Evolutionary conservation across 2,797 vertebrate genomes (phyloP), one percentile per base, ranked within the genome.

Genomic region (Mus minutoides): DNA sequence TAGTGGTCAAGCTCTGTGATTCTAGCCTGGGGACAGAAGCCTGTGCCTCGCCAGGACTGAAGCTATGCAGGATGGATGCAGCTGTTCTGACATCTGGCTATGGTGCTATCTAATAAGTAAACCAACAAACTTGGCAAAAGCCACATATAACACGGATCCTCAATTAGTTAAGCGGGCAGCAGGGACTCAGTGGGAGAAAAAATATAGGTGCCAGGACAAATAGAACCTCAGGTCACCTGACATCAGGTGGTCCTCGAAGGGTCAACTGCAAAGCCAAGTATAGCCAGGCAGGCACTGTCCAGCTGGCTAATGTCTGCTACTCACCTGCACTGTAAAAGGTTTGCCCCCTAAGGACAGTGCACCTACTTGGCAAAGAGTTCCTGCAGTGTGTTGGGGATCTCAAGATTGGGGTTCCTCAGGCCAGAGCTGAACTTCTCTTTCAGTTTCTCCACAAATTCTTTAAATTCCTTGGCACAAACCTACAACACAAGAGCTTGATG

Each of bases 391-490:
- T 99, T 99, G 4, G 99, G 99, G 77, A 99, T 98, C 84, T 98
- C 98, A 69, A 98, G 93, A 9, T 98, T 97, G 12, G 98, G 96
- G 37, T 98, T 96, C 80, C 95, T 98, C 26, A 99, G 90, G 12
- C 98, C 97, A 0, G 99, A 98, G 97, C 99, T 99, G 98, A 99
- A 99, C 98, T 99, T 99, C 89, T 98, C 98, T 95, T 99, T 99
- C 80, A 99, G 98, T 54, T 98, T 98, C 67, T 98, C 98, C 94
- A 99, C 98, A 93, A 99, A 99, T 97, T 99, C 99, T 12, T 98
- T 99, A 96, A 99, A 99, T 31, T 99, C 99, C 31, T 96, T 94
- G 46, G 98, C 98, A 94, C 99, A 99, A 95, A 99, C 99, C 99
- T 99, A 97, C 3, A 91, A 88, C 13, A 58, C 2, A 75, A 49